phyloP scores from a whole-genome alignment of 2,888 invertebrate species.

The Perizoma affinitatum region DNA sequence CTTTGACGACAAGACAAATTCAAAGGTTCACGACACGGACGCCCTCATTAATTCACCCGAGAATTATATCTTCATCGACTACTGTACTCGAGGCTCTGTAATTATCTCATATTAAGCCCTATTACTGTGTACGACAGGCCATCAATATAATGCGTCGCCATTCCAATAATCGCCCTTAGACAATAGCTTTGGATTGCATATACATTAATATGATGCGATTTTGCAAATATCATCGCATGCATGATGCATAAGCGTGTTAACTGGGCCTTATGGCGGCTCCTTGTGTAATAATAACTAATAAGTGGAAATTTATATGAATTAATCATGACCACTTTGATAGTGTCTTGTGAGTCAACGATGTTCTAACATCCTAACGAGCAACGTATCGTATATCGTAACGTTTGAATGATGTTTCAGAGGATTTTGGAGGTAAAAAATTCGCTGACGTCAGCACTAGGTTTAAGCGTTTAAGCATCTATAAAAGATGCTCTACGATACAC shows the following conservation, averaged over 20 bases:
- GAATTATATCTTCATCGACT: conserved; percentile 75
- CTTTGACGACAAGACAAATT: conserved; percentile 7
- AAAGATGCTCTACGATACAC: no score
- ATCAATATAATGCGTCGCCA: conserved; percentile 72
- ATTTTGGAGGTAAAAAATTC: no score
- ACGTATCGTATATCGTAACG: no score
- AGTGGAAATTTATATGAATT: conserved; percentile 52
- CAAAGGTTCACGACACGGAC: conserved; percentile 38
- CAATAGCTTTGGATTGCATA: conserved; percentile 62
- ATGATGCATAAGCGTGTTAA: conserved; percentile 54
- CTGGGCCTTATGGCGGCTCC: conserved; percentile 44
- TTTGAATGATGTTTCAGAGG: no score
- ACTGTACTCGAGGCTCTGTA: conserved; percentile 61
- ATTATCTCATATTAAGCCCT: conserved; percentile 72
- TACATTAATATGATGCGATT: conserved; percentile 52
- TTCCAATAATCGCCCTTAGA: conserved; percentile 71
- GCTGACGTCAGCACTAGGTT: no score
- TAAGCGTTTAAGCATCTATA: no score
- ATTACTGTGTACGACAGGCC: conserved; percentile 67
- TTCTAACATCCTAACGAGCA: no score
- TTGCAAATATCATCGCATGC: conserved; percentile 57
- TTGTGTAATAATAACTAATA: conserved; percentile 38
- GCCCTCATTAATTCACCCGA: conserved; percentile 66
- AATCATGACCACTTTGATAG: conserved; percentile 45
- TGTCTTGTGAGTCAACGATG: conserved; percentile 25